Base-by-base conservation (phyloP, 2,113 vertebrate species). In the Gallinago paraguaiae region DNA sequence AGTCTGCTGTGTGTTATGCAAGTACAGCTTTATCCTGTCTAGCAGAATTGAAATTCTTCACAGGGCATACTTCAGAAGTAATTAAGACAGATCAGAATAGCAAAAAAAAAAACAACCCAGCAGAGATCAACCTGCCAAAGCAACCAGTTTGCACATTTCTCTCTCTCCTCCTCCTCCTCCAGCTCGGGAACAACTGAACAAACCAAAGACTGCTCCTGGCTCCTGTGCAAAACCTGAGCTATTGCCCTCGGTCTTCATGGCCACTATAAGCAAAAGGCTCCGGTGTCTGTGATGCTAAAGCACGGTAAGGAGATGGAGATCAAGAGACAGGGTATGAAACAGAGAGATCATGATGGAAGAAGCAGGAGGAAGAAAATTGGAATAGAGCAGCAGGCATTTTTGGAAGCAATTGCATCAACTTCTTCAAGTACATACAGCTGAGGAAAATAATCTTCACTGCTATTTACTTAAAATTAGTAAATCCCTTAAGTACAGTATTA, bases 11-110 rank as follows among this genome's bases (percentile, higher is more conserved):
- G 35, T 25, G 35, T 93, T 96, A 95, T 22, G 60, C 90, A 97
- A 96, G 95, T 68, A 71, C 68, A 90, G 82, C 60, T 96, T 93
- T 57, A 83, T 51, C 83, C 95, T 68, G 80, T 71, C 92, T 79
- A 94, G 81, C 92, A 91, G 84, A 93, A 96, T 28, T 56, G 13
- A 81, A 88, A 94, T 84, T 92, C 72, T 93, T 96, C 95, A 84
- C 88, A 92, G 88, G 24, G 80, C 80, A 81, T 88, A 81, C 83
- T 95, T 96, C 74, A 69, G 86, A 93, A 96, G 89, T 75, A 94
- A 92, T 86, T 84, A 94, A 96, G 69, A 88, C 28, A 59, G 92
- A 95, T 79, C 72, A 82, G 45, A 64, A 72, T 17, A 88, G 72
- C 33, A 93, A 81, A 83, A 63, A 54, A 17, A 57, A 93, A 83